Conservation (phyloP, 2,113 vertebrate genomes). For the Sphyrna mokarran region DNA sequence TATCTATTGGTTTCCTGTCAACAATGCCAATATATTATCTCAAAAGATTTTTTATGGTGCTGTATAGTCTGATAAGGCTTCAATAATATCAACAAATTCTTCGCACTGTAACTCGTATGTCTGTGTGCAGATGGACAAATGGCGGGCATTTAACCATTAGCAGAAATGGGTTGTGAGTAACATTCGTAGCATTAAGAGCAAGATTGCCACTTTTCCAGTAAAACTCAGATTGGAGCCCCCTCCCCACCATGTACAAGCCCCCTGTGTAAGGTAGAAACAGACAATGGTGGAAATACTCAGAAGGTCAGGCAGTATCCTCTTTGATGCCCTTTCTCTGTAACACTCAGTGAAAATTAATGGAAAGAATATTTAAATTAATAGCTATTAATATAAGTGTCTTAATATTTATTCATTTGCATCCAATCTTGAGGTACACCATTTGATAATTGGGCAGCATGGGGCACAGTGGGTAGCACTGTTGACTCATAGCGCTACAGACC, state of each 20-base stretch:
- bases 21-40: background rate
- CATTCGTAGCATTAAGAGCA: background rate
- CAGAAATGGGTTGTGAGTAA: background rate
- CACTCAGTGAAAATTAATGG: background rate
- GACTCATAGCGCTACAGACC: no score
- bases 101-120: background rate
- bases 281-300: background rate
- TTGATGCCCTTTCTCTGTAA: background rate
- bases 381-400: background rate
- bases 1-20: background rate
- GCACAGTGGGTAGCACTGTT: no score
- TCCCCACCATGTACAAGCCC: background rate
- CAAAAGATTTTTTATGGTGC: background rate
- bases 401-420: background rate
- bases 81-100: background rate
- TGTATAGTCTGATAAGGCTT: background rate
- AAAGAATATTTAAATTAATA: background rate
- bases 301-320: background rate
- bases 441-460: background rate
- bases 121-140: background rate
- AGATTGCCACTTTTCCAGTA: background rate
- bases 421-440: background rate
- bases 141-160: background rate
- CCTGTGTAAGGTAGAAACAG: background rate
- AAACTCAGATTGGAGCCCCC: background rate